phyloP scores from a whole-genome alignment of 2,797 vertebrate genomes.

The Pelochelys cantorii region DNA sequence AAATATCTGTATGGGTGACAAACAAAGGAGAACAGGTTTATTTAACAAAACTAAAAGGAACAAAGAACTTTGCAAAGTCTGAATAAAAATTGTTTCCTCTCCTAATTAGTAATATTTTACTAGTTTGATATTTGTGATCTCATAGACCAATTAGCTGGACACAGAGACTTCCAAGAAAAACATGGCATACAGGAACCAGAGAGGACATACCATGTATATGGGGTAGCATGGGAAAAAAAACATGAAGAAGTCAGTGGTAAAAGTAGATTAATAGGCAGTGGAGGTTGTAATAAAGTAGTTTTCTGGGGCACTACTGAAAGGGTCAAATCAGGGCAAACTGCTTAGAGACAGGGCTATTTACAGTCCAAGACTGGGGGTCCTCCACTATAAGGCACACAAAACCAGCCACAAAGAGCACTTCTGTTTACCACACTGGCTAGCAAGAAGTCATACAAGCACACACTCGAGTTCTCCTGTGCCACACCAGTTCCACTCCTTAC shows the following conservation, averaged over 20 bases:
- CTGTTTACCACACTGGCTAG: too few relatives aligned
- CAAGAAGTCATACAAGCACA: too few relatives aligned
- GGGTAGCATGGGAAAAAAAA: background rate
- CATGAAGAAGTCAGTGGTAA: background rate
- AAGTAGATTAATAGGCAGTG: background rate
- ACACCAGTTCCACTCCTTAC: too few relatives aligned
- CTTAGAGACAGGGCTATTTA: too few relatives aligned
- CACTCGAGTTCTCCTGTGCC: too few relatives aligned
- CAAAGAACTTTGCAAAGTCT: background rate
- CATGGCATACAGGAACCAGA: background rate
- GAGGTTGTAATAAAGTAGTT: too few relatives aligned
- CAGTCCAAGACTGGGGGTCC: too few relatives aligned
- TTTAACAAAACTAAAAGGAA: background rate
- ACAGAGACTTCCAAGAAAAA: background rate
- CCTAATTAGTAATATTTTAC: background rate
- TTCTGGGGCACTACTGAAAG: too few relatives aligned
- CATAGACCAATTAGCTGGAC: background rate
- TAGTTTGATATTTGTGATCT: background rate
- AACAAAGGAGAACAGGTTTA: background rate
- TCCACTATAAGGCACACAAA: too few relatives aligned
- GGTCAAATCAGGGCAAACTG: too few relatives aligned
- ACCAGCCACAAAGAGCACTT: too few relatives aligned
- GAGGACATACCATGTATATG: background rate
- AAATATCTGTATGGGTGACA: background rate
- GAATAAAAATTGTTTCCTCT: background rate